Evolutionary conservation across 1,140 invertebrate genomes (phyloP).

Genomic region (Aricia agestis): DNA sequence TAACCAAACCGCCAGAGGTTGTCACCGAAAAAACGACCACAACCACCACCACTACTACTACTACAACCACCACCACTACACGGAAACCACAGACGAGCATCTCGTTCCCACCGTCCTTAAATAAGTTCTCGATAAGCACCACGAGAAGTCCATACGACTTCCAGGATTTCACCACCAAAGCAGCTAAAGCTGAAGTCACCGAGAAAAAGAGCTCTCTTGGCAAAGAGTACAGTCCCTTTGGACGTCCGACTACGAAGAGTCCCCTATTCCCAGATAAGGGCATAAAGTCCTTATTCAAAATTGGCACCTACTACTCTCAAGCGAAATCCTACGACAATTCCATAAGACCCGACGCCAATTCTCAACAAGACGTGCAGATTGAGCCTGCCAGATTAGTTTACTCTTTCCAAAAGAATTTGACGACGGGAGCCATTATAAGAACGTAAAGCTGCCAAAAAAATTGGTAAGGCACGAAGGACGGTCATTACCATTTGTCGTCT

Average conservation of each 20-base stretch:
- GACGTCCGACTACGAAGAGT: slow-evolving; percentile 62
- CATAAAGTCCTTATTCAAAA: slow-evolving; percentile 56
- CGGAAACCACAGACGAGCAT: slow-evolving; percentile 36
- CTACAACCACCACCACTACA: slow-evolving; percentile 43
- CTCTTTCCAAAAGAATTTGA: slow-evolving; percentile 63
- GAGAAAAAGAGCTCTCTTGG: slow-evolving; percentile 57
- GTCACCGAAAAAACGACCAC: slow-evolving; percentile 31
- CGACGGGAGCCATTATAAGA: slow-evolving; percentile 42
- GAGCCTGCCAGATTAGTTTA: slow-evolving; percentile 61
- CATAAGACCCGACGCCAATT: slow-evolving; percentile 67
- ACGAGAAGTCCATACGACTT: slow-evolving; percentile 77
- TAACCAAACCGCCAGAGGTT: slow-evolving; percentile 19
- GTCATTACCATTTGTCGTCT: slow-evolving; percentile 37
- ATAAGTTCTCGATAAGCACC: slow-evolving; percentile 66
- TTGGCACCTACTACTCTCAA: slow-evolving; percentile 67
- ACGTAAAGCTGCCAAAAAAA: slow-evolving; percentile 53
- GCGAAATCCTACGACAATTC: slow-evolving; percentile 60
- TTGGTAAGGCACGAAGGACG: slow-evolving; percentile 52
- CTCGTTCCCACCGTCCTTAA: slow-evolving; percentile 52
- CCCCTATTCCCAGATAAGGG: slow-evolving; percentile 51
- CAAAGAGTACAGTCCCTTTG: slow-evolving; percentile 63
- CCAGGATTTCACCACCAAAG: slow-evolving; percentile 67
- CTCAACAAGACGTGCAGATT: slow-evolving; percentile 64
- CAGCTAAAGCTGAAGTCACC: slow-evolving; percentile 40
- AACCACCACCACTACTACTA: slow-evolving; percentile 36